phyloP scores from a whole-genome alignment of 2,888 invertebrate species.

The Drepanosiphum platanoidis region DNA sequence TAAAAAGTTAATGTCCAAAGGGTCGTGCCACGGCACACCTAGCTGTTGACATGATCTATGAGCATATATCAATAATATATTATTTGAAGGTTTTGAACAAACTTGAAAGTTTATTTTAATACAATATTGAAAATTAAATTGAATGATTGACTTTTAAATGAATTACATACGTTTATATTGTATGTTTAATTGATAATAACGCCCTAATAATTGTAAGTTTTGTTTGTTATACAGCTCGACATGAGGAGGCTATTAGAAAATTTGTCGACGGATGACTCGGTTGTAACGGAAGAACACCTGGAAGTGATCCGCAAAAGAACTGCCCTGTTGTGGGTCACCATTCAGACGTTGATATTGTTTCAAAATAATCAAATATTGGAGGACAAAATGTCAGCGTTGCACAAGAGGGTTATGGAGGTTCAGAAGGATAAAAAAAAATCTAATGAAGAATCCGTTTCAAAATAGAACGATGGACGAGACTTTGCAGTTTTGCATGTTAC shows the following conservation, averaged over 20 bases:
- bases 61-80: too few relatives aligned
- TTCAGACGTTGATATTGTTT: slow-evolving; percentile 67
- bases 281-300: slow-evolving; percentile 38
- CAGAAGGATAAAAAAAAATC: background rate
- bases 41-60: too few relatives aligned
- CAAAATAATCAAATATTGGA: slow-evolving; percentile 66
- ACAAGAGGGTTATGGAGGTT: slow-evolving; percentile 64
- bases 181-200: background rate
- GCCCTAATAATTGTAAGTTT: background rate
- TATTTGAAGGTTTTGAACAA: too few relatives aligned
- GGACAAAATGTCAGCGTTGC: slow-evolving; percentile 66
- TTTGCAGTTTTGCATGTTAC: background rate
- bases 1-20: too few relatives aligned
- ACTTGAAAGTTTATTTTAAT: too few relatives aligned
- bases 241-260: slow-evolving; percentile 26
- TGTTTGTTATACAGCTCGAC: background rate
- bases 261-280: background rate
- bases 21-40: too few relatives aligned
- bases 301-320: slow-evolving; percentile 49
- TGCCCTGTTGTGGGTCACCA: slow-evolving; percentile 67
- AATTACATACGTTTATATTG: too few relatives aligned
- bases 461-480: background rate
- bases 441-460: background rate
- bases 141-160: too few relatives aligned
- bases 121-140: too few relatives aligned